Percentiles rank a stretch among this genome's conserved stretches.
phyloP scores from a whole-genome alignment of 2,113 vertebrate genomes.

The Hydropotes inermis region DNA sequence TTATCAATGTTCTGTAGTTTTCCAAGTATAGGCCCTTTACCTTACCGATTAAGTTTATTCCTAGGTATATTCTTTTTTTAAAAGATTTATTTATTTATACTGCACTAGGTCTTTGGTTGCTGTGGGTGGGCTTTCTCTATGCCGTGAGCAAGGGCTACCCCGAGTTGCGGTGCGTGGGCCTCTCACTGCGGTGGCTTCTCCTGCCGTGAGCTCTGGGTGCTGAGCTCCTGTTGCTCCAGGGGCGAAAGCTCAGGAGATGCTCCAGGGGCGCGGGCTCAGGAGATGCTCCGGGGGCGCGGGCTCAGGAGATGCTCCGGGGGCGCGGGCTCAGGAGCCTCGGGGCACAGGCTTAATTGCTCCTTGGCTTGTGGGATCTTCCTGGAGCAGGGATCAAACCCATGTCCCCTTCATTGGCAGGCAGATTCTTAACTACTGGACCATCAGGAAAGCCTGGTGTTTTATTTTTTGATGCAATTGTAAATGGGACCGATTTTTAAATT shows the following conservation, averaged over 20 bases:
- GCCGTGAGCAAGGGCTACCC: background rate
- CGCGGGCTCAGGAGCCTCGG: background rate
- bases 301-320: too few relatives aligned
- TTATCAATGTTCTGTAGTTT: background rate
- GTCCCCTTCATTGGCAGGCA: background rate
- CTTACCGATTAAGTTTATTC: background rate
- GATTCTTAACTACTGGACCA: background rate
- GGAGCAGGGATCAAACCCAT: background rate
- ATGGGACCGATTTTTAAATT: background rate
- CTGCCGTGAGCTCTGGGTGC: background rate
- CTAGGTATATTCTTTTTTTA: background rate
- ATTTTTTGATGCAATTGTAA: background rate
- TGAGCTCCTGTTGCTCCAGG: background rate
- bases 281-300: too few relatives aligned
- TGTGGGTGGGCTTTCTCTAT: background rate
- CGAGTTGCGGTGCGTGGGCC: background rate
- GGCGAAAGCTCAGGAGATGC: too few relatives aligned
- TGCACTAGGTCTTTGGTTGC: background rate
- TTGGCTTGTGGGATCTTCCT: background rate
- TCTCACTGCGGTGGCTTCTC: background rate
- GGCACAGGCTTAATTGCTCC: background rate
- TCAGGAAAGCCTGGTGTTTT: background rate
- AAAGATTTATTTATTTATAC: background rate
- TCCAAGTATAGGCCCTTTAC: background rate
- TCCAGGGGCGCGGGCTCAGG: too few relatives aligned